Evolutionary conservation across 2,888 invertebrate species (phyloP), one percentile per base, ranked within the genome.

Genomic region (Furcula furcula): DNA sequence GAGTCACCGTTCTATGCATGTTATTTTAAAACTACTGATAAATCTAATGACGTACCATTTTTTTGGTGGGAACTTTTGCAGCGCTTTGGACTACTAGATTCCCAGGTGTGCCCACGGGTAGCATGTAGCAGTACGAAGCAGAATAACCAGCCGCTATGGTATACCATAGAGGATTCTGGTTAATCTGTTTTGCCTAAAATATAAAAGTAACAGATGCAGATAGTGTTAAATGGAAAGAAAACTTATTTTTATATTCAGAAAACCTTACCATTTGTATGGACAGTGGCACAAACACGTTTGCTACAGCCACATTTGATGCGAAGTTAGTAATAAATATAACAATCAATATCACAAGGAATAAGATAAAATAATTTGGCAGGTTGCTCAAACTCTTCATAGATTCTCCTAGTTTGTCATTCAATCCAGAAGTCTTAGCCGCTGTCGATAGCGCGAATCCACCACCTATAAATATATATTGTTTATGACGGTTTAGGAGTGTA

Each of bases 51-150:
- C 36, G 30, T 55, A 84, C 86, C 84, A 87, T 83, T 63, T 78
- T 75, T 0, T 2, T 2, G 1, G 83, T 84, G 0, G 84, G 65
- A 26, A 90, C 63, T 16, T 59, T 68, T 0, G 87, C 90, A 20
- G 79, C 69, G 34, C 80, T 59, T 31, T 87, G 73, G 1, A 88
- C 81, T 2, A 91, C 72, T 0, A 91, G 83, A 48, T 91, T 91
- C 0, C 90, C 88, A 1, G 91, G 91, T 2, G 91, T 91, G 0
- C 91, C 91, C 2, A 90, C 90, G 0, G 91, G 91, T 2, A 91
- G 47, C 65, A 87, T 77, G 34, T 87, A 91, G 27, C 77, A 76
- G 31, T 42, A 81, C 0, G 86, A 86, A 0, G 83, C 58, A 0
- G 72, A 40, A 7, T 64, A 41, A 1, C 85, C 86, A 5, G 73